phyloP scores from a whole-genome alignment of 2,113 vertebrate species.

The Motacilla alba region DNA sequence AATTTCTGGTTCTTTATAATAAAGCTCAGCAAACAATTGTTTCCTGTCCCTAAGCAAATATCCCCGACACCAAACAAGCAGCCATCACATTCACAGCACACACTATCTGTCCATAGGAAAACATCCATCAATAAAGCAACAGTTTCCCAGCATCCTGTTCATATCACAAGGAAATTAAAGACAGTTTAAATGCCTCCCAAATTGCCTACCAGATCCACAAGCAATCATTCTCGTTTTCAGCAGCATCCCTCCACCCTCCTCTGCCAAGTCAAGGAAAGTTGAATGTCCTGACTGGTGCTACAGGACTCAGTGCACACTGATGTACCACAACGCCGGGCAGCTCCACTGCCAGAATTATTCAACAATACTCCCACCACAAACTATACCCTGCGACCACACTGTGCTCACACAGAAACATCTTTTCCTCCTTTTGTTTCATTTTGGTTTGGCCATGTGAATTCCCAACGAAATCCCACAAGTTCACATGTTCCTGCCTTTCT shows the following conservation, averaged over 20 bases:
- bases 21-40: neutral
- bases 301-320: neutral
- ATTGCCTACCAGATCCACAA: neutral
- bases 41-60: neutral
- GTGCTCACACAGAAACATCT: neutral
- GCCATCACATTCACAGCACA: neutral
- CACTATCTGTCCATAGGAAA: neutral
- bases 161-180: neutral
- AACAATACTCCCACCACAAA: neutral
- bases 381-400: neutral
- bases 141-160: neutral
- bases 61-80: neutral
- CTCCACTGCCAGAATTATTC: neutral
- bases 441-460: neutral
- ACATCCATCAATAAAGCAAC: neutral
- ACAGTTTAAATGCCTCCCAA: neutral
- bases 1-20: neutral
- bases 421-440: neutral
- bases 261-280: neutral
- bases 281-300: neutral
- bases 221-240: neutral
- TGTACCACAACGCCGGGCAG: fast-evolving
- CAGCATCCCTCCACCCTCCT: neutral
- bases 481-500: neutral
- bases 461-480: neutral